These are phyloP conservation scores for Mantis religiosa DNA, from an alignment of 2,888 invertebrate species.

Conservation along the genomic window DNA sequence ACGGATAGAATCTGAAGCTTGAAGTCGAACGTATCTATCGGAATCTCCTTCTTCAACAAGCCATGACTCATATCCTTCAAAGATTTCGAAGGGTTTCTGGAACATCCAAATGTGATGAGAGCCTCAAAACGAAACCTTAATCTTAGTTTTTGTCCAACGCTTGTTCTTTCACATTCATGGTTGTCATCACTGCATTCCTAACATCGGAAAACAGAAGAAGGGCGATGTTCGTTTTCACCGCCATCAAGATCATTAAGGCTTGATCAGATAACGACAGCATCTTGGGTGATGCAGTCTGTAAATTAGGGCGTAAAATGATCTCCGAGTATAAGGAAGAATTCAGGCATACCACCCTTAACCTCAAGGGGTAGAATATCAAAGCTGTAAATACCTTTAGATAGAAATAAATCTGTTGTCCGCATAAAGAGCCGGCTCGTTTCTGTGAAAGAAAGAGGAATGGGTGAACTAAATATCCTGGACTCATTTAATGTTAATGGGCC, in stretches of 20 bases:
- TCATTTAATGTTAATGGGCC: constrained; percentile 4
- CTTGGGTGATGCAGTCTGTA: background rate
- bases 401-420: background rate
- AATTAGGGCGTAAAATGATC: background rate
- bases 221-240: background rate
- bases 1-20: no score
- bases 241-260: background rate
- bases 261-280: background rate
- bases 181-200: background rate
- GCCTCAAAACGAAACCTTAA: background rate
- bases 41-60: no score
- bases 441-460: background rate
- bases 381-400: background rate
- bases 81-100: background rate
- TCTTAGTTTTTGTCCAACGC: background rate
- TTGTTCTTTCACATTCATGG: background rate
- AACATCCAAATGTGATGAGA: background rate
- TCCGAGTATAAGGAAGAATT: background rate
- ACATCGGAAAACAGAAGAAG: background rate
- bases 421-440: background rate
- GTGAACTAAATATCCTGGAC: background rate
- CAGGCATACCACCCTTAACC: background rate
- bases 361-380: background rate
- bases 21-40: no score
- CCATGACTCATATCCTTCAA: background rate